These are phyloP conservation scores for Brachymystax lenok DNA, from an alignment of 2,797 vertebrate species.

Conservation along the genomic window DNA sequence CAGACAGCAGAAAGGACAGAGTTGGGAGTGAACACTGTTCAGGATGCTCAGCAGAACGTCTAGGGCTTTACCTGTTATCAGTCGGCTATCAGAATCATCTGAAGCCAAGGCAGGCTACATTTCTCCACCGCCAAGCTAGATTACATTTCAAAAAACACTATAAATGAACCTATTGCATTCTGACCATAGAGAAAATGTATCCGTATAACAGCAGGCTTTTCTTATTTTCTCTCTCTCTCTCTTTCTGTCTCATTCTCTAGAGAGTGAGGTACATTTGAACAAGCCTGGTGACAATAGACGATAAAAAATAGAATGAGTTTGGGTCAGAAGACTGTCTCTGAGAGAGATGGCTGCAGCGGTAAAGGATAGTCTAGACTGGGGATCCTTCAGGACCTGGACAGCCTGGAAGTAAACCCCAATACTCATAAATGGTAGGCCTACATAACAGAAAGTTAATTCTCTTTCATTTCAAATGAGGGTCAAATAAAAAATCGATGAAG, in stretches of 20 bases:
- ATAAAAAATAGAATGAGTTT: background rate
- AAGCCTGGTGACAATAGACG: constrained; percentile 32
- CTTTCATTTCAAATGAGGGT: background rate
- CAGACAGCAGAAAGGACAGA: constrained; percentile 9
- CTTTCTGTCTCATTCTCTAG: background rate
- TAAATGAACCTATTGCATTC: background rate
- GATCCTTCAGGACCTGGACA: background rate
- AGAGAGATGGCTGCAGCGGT: background rate
- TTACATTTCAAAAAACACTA: background rate
- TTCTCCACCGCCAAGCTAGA: background rate
- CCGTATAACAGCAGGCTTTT: background rate
- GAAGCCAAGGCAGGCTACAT: constrained; percentile 1
- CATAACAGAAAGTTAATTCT: no score
- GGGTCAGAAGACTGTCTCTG: background rate
- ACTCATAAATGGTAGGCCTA: background rate
- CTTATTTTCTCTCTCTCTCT: background rate
- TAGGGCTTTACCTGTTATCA: background rate
- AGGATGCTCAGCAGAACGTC: background rate
- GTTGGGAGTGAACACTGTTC: constrained; percentile 1
- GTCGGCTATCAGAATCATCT: background rate
- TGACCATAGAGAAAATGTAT: background rate
- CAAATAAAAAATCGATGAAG: background rate
- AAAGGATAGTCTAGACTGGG: background rate
- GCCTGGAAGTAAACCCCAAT: background rate
- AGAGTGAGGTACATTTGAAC: constrained; percentile 9